Percentiles rank a stretch among this genome's conserved stretches.
These are phyloP conservation scores for Acipenser oxyrinchus DNA, from an alignment of 2,797 vertebrate species.

Conservation along the genomic window DNA sequence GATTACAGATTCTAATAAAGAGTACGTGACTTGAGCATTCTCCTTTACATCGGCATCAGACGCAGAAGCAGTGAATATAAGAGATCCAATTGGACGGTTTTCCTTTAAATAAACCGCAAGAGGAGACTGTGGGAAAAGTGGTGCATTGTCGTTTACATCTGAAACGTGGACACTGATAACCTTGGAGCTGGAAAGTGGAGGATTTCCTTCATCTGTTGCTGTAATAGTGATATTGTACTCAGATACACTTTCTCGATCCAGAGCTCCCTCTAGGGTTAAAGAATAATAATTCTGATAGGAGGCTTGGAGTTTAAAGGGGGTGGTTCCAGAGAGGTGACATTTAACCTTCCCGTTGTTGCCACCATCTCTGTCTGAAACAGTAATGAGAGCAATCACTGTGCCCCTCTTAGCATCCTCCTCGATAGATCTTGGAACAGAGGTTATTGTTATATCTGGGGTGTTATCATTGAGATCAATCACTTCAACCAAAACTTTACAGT, in stretches of 20 bases:
- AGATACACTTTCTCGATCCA: neutral
- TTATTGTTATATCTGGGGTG: constrained; percentile 33
- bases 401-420: constrained; percentile 33
- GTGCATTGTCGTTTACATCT: neutral
- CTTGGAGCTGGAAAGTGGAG: too few relatives aligned
- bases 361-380: constrained; percentile 35
- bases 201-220: too few relatives aligned
- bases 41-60: constrained; percentile 29
- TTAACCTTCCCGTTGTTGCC: constrained; percentile 36
- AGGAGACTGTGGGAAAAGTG: constrained; percentile 16
- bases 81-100: constrained; percentile 22
- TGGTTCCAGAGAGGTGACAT: constrained; percentile 1
- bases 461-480: constrained; percentile 34
- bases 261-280: constrained; percentile 19
- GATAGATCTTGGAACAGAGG: constrained; percentile 24
- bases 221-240: too few relatives aligned
- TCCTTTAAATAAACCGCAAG: constrained; percentile 32
- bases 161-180: too few relatives aligned
- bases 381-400: constrained; percentile 37
- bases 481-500: constrained; percentile 38
- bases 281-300: constrained; percentile 36
- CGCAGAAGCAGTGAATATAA: constrained; percentile 25
- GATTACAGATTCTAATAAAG: constrained; percentile 20
- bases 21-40: constrained; percentile 28
- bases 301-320: constrained; percentile 40